Conservation (phyloP, 2,888 invertebrate genomes). For the Tetranychus truncatus region DNA sequence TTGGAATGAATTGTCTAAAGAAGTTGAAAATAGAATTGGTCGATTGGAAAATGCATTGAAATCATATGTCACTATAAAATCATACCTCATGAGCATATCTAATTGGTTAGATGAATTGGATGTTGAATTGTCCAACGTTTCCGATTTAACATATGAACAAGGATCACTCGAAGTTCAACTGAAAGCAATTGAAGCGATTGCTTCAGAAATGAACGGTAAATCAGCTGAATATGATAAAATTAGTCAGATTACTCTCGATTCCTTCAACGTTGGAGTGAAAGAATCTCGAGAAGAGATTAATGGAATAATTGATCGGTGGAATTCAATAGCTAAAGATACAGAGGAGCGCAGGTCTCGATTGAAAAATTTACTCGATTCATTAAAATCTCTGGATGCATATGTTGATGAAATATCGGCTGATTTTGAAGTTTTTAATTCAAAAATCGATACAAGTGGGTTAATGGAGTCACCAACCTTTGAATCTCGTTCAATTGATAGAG, state of each 20-base stretch:
- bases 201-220: background rate
- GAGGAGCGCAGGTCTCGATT: background rate
- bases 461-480: background rate
- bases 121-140: background rate
- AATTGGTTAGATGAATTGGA: constrained; percentile 2
- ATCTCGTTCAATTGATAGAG: background rate
- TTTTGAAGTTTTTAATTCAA: background rate
- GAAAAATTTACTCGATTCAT: background rate
- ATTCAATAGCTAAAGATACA: background rate
- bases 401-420: background rate
- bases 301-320: background rate
- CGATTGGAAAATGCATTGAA: background rate
- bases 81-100: background rate
- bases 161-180: background rate
- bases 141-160: background rate
- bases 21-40: background rate
- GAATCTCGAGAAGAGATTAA: constrained; percentile 3
- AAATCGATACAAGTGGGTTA: background rate
- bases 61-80: background rate
- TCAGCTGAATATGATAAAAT: background rate
- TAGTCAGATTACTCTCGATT: background rate
- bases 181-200: background rate
- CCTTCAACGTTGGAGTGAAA: constrained; percentile 6
- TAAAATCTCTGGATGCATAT: background rate
- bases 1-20: background rate